Conservation (phyloP, 2,113 vertebrate genomes). For the Progne subis region DNA sequence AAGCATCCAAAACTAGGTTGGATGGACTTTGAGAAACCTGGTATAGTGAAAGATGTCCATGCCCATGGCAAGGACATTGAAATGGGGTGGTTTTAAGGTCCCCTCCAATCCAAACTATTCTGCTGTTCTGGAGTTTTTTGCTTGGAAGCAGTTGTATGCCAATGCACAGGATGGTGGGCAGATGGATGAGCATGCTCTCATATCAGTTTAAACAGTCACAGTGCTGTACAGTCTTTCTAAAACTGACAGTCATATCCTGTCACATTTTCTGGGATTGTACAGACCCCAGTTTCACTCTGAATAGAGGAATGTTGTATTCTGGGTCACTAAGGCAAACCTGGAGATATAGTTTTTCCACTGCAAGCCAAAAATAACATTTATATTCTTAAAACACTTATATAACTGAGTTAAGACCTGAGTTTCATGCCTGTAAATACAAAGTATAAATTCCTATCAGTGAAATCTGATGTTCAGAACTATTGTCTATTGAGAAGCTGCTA, state of each 20-base stretch:
- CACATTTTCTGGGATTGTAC: neutral
- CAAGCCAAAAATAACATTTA: neutral
- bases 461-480: neutral
- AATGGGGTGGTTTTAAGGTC: neutral
- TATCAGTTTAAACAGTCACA: neutral
- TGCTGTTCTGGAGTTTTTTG: neutral
- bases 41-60: neutral
- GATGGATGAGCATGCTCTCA: accelerated
- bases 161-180: accelerated
- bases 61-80: no score
- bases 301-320: accelerated
- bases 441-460: neutral
- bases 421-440: neutral
- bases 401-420: neutral
- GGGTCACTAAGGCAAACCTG: neutral
- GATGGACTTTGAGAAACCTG: neutral
- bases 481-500: neutral
- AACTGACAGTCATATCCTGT: accelerated
- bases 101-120: neutral
- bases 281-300: neutral
- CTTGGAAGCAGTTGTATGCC: neutral
- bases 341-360: neutral
- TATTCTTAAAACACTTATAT: neutral
- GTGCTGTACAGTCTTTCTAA: neutral
- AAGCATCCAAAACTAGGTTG: neutral